phyloP scores from a whole-genome alignment of 2,888 invertebrate species.

The Crematogaster levior region DNA sequence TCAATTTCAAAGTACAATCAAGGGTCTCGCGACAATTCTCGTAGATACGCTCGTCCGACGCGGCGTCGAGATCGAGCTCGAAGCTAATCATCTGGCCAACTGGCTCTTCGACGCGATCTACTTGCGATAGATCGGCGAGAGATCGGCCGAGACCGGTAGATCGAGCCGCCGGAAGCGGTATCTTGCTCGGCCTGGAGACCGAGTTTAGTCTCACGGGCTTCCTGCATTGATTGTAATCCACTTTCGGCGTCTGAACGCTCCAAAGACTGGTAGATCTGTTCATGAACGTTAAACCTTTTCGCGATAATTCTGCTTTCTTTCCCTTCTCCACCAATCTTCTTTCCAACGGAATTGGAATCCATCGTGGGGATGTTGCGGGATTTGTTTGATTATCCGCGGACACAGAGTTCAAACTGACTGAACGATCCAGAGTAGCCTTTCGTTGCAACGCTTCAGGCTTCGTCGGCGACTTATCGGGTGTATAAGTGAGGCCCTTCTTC shows the following conservation, averaged over 20 bases:
- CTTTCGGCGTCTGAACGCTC: conserved; percentile 75
- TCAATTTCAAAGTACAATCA: neutral
- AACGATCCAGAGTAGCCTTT: conserved; percentile 78
- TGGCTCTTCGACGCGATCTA: conserved; percentile 81
- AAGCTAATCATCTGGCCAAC: conserved; percentile 46
- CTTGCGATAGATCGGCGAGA: conserved; percentile 83
- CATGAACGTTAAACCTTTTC: conserved; percentile 60
- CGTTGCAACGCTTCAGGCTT: conserved; percentile 78
- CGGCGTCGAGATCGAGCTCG: conserved; percentile 77
- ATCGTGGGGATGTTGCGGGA: neutral
- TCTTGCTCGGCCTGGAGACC: conserved; percentile 79
- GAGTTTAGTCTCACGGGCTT: conserved; percentile 71
- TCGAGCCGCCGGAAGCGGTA: conserved; percentile 81
- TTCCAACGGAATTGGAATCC: conserved; percentile 20
- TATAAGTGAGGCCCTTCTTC: conserved; percentile 80
- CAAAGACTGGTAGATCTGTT: conserved; percentile 82
- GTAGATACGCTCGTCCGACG: conserved; percentile 80
- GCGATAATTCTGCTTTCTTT: conserved; percentile 46
- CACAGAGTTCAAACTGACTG: conserved; percentile 81
- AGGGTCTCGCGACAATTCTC: conserved; percentile 79
- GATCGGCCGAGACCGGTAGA: conserved; percentile 77
- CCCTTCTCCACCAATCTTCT: neutral
- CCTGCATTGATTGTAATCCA: conserved; percentile 43
- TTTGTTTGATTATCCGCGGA: conserved; percentile 56
- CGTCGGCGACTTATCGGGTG: conserved; percentile 77